phyloP scores from a whole-genome alignment of 2,888 invertebrate species.

The Spodoptera picta region DNA sequence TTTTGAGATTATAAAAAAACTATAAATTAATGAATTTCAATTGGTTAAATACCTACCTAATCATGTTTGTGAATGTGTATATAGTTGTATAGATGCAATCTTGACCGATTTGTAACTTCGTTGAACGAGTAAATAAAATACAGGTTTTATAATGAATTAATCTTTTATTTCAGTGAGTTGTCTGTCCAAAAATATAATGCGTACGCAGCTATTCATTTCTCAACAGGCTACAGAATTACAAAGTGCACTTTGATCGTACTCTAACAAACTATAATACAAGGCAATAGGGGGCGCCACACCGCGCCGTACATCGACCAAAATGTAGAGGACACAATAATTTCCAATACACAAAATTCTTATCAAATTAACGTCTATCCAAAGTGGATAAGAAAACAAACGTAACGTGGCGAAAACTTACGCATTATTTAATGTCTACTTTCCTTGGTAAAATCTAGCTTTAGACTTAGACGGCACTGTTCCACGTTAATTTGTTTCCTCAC shows the following conservation, averaged over 20 bases:
- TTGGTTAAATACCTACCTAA: constrained; percentile 13
- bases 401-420: constrained; percentile 16
- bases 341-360: background rate
- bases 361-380: background rate
- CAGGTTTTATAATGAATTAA: constrained; percentile 68
- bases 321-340: background rate
- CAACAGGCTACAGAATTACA: constrained; percentile 77
- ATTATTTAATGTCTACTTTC: constrained; percentile 29
- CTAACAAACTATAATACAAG: constrained; percentile 66
- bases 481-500: background rate
- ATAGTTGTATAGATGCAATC: constrained; percentile 36
- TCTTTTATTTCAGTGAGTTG: constrained; percentile 81
- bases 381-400: no score
- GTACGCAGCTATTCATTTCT: constrained; percentile 74
- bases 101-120: constrained; percentile 54
- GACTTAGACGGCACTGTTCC: constrained; percentile 20
- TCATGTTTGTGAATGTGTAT: constrained; percentile 34
- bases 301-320: constrained; percentile 5
- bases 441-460: constrained; percentile 50
- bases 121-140: constrained; percentile 64
- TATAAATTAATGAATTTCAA: constrained; percentile 14
- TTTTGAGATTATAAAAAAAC: constrained; percentile 30
- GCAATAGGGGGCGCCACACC: constrained; percentile 34
- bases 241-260: constrained; percentile 77
- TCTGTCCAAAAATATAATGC: constrained; percentile 87